A percentile compares a stretch with the other conserved stretches of the same genome.
phyloP scores from a whole-genome alignment of 2,888 invertebrate genomes.

The Rhaphigaster nebulosa region DNA sequence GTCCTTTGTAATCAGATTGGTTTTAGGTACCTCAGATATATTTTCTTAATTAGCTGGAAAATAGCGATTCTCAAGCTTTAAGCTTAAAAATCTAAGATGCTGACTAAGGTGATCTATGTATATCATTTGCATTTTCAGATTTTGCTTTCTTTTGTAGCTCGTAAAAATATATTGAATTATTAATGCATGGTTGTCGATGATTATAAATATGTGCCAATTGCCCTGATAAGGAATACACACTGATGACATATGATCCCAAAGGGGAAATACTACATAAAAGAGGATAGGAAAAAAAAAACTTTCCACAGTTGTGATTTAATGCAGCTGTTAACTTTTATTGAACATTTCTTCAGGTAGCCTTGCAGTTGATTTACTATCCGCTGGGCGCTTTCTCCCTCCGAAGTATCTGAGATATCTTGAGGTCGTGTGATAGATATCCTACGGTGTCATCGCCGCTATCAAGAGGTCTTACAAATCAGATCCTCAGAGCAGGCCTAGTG shows the following conservation, averaged over 20 bases:
- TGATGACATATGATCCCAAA: not conserved
- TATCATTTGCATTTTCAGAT: too few species aligned
- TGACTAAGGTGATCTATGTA: too few species aligned
- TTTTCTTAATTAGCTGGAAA: too few species aligned
- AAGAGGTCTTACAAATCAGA: not conserved
- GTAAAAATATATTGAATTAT: not conserved
- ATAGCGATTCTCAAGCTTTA: too few species aligned
- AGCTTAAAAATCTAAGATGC: too few species aligned
- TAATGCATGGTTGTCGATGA: not conserved
- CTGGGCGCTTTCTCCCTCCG: not conserved
- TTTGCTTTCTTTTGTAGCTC: not conserved
- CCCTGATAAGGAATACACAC: not conserved
- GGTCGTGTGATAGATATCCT: not conserved
- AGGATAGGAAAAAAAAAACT: not conserved
- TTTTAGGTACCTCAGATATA: too few species aligned
- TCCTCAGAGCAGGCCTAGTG: not conserved
- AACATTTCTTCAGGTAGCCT: not conserved
- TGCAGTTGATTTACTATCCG: not conserved
- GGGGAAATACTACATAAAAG: not conserved
- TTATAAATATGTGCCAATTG: not conserved
- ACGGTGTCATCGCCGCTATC: slow-evolving; percentile 4
- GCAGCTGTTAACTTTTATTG: not conserved
- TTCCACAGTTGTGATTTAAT: not conserved
- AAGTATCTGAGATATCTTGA: not conserved
- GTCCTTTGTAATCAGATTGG: too few species aligned